A percentile compares a stretch with the other conserved stretches of the same genome.
These are phyloP conservation scores for Microtus oregoni DNA, from an alignment of 2,113 vertebrate species.

Conservation along the genomic window DNA sequence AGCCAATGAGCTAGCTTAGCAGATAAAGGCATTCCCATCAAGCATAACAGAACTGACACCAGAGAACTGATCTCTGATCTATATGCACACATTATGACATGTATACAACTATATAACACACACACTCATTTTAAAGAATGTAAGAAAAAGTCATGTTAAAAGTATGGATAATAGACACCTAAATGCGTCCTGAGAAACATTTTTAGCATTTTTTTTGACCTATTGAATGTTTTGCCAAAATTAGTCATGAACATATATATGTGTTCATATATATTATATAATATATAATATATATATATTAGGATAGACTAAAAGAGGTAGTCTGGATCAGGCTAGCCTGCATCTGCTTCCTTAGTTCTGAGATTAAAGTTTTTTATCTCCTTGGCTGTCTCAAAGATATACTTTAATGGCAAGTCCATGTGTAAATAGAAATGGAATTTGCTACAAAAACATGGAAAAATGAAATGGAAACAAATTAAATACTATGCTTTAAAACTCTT, in stretches of 20 bases:
- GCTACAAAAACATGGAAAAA: not conserved
- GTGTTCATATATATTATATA: too few species aligned
- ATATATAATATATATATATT: not conserved
- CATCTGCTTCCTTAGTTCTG: not conserved
- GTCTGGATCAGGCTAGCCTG: not conserved
- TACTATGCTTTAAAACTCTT: not conserved
- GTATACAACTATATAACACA: not conserved
- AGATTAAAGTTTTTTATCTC: not conserved
- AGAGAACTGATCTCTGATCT: not conserved
- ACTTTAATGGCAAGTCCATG: slow-evolving; percentile 12
- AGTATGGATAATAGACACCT: not conserved
- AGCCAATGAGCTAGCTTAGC: not conserved
- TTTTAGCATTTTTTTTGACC: not conserved
- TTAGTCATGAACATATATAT: not conserved
- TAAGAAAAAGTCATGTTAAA: not conserved
- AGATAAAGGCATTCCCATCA: not conserved
- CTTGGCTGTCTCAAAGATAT: not conserved
- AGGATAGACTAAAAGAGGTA: not conserved
- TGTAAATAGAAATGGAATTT: not conserved
- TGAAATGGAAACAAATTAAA: slow-evolving; percentile 5
- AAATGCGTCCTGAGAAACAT: not conserved
- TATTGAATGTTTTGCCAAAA: not conserved
- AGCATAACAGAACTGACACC: too few species aligned
- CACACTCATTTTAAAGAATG: not conserved
- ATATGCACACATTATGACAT: not conserved